A percentile compares a stretch with the other conserved stretches of the same genome.
Evolutionary conservation across 2,113 vertebrate genomes (phyloP).

Genomic region (Hippoglossus stenolepis): DNA sequence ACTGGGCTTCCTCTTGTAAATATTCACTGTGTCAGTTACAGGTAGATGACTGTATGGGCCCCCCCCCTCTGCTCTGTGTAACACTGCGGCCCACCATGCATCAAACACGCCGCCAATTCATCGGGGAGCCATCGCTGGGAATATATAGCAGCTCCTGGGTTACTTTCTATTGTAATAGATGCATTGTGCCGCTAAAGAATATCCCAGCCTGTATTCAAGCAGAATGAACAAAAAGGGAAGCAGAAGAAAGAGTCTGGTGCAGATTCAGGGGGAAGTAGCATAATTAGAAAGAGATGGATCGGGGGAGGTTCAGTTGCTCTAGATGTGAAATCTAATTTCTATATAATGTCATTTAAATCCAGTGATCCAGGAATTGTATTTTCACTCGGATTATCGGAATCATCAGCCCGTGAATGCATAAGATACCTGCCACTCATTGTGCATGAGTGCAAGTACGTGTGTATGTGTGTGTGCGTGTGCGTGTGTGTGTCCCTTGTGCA

Average conservation of each 20-base stretch:
- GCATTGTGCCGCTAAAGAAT: constrained; percentile 78
- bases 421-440: constrained; percentile 62
- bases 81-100: constrained; percentile 69
- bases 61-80: constrained; percentile 55
- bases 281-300: constrained; percentile 80
- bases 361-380: constrained; percentile 80
- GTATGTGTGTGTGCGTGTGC: constrained; percentile 13
- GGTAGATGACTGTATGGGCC: constrained; percentile 38
- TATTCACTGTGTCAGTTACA: constrained; percentile 48
- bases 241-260: constrained; percentile 64
- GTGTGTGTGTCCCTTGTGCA: constrained; percentile 4
- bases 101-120: constrained; percentile 73
- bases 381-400: constrained; percentile 82
- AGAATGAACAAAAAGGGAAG: constrained; percentile 76
- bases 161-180: constrained; percentile 83
- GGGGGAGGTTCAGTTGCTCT: constrained; percentile 74
- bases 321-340: constrained; percentile 83
- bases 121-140: constrained; percentile 75
- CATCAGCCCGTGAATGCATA: constrained; percentile 78
- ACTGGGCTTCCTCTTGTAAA: constrained; percentile 30
- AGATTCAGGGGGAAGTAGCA: constrained; percentile 62
- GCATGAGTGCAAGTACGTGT: constrained; percentile 20
- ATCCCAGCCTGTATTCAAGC: constrained; percentile 76
- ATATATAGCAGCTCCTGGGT: constrained; percentile 75
- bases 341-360: constrained; percentile 86